phyloP scores from a whole-genome alignment of 2,113 vertebrate genomes.

The Probosciger aterrimus region DNA sequence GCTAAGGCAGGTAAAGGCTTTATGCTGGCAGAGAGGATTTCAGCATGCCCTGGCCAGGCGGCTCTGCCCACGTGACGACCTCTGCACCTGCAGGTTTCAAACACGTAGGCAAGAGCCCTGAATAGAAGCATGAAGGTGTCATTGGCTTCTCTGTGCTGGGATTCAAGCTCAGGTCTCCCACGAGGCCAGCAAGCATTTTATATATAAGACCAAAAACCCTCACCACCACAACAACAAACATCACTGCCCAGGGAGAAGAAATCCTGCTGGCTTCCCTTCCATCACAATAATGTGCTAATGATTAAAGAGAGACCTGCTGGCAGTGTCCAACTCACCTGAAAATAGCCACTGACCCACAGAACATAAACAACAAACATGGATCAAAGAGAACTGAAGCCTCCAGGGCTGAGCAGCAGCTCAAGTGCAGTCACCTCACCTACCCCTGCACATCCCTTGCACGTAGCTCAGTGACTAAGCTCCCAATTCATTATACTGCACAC shows the following conservation, averaged over 20 bases:
- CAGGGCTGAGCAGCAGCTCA: background rate
- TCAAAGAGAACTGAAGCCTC: background rate
- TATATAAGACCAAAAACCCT: background rate
- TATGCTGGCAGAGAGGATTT: constrained; percentile 31
- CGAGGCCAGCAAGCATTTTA: background rate
- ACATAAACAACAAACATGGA: background rate
- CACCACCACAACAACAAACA: background rate
- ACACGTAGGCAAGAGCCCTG: background rate
- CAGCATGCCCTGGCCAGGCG: background rate
- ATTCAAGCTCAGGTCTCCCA: background rate
- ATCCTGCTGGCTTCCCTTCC: background rate
- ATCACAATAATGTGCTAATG: background rate
- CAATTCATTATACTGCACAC: background rate
- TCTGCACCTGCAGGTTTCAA: background rate
- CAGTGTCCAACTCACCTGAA: accelerated
- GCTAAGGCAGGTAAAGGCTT: constrained; percentile 39
- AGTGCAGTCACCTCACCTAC: background rate
- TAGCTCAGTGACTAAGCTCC: background rate
- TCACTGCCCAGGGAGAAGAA: background rate
- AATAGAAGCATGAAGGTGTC: no score
- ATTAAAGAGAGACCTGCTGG: background rate
- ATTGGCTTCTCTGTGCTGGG: accelerated
- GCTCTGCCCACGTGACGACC: background rate
- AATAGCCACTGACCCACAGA: background rate
- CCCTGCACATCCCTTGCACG: accelerated